phyloP scores from a whole-genome alignment of 1,140 invertebrate species.

The Helicorthomorpha holstii region DNA sequence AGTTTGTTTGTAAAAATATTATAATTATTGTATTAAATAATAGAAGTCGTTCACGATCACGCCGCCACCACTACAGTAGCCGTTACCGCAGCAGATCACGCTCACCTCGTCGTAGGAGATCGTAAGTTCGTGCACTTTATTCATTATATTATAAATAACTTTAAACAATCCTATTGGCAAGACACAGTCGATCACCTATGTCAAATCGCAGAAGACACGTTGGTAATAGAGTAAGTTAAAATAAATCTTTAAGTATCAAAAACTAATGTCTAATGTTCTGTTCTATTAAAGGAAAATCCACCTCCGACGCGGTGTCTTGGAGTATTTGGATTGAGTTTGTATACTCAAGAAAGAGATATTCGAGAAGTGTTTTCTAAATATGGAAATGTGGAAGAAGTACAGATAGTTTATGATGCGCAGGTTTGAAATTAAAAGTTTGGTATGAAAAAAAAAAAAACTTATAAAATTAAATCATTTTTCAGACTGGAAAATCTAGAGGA shows the following conservation, averaged over 20 bases:
- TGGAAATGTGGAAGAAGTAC: conserved; percentile 79
- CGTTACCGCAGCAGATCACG: conserved; percentile 17
- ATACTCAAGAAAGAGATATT: conserved; percentile 84
- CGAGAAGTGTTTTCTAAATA: conserved; percentile 84
- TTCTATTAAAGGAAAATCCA: conserved; percentile 51
- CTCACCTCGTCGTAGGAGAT: conserved; percentile 8
- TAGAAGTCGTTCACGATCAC: conserved; percentile 7
- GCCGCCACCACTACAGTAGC: conserved; percentile 10
- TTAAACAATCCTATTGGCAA: neutral
- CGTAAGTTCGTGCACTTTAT: neutral
- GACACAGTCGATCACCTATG: conserved; percentile 33
- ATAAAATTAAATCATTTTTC: conserved; percentile 14
- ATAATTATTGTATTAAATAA: neutral
- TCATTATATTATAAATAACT: neutral
- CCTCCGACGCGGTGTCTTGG: conserved; percentile 75
- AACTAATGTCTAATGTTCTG: conserved; percentile 1
- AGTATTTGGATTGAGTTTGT: conserved; percentile 82
- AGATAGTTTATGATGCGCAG: conserved; percentile 90
- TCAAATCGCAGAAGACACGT: conserved; percentile 30
- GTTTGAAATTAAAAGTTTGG: conserved; percentile 33
- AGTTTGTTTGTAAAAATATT: neutral
- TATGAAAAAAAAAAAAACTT: neutral
- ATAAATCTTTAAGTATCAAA: neutral
- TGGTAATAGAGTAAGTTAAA: conserved; percentile 22
- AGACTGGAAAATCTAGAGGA: conserved; percentile 81